Evolutionary conservation across 2,888 invertebrate genomes (phyloP), one percentile per base, ranked within the genome.

Genomic region (Tenthredo livida): DNA sequence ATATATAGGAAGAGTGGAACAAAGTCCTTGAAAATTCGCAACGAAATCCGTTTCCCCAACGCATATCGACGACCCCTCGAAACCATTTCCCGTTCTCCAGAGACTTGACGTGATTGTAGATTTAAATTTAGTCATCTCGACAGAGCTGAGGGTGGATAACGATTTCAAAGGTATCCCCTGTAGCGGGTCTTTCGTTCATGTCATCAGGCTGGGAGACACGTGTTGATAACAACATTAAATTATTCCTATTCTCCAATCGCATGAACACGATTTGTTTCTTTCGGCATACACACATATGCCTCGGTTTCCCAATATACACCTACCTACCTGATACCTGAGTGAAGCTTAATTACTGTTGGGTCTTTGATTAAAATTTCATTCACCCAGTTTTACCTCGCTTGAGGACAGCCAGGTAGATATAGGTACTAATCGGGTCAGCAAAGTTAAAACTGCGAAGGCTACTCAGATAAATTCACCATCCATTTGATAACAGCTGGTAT

Each of bases 91-190:
- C 80, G 61, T 37, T 58, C 61, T 80, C 80, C 40, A 80, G 58
- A 80, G 58, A 80, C 58, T 80, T 25, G 78, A 80, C 58, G 80
- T 37, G 80, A 77, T 80, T 80, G 58, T 40, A 50, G 80, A 80
- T 80, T 80, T 61, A 80, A 40, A 80, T 80, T 80, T 80, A 58
- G 80, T 80, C 80, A 61, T 80, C 80, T 80, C 61, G 80, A 80
- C 80, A 61, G 61, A 61, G 61, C 37, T 80, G 61, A 21, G 80
- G 80, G 80, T 61, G 61, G 37, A 58, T 80, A 80, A 37, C 40
- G 40, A 40, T 61, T 80, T 80, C 80, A 80, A 80, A 80, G 80
- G 40, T 15, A 29, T 15, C 43, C 33, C 33, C 33, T 58, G 80
- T 40, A 61, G 40, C 80, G 58, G 21, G 80, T 40, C 58, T 40